Base-by-base conservation (phyloP, 2,888 invertebrate genomes). In the Orthosia cruda region DNA sequence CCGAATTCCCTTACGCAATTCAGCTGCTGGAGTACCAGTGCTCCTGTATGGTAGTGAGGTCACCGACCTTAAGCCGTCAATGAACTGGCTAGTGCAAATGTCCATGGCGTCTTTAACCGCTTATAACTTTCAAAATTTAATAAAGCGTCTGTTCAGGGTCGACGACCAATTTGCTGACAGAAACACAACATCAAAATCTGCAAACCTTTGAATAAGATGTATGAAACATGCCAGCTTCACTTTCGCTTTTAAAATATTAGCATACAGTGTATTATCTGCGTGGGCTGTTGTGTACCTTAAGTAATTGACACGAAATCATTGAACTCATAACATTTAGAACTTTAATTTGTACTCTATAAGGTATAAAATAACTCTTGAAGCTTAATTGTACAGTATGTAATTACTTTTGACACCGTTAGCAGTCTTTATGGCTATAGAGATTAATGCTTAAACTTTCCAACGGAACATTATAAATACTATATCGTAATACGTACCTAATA, bases 361-460 rank as follows among this genome's bases (percentile, higher is more conserved):
- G 81, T 77, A 66, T 20, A 68, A 70, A 79, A 63, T 74, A n/a
- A 40, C 23, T 59, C 13, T 58, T 23, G 45, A 58, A 54, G 4
- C 40, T 58, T 81, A 63, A 23, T 71, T 71, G 23, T 67, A 54
- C 59, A 49, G 57, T 62, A 47, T 77, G 26, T 77, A 71, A 71
- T 71, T 77, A 71, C 61, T 71, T 80, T 77, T 63, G 49, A 63
- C 54, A 77, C 58, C 58, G 59, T 61, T 71, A 59, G 26, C 59
- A 26, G 47, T 69, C 61, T 62, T 67, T 67, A 81, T 81, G 64
- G 61, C n/a, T 47, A 26, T 57, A 69, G 40, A 64, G 58, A 81
- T 71, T 13, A 64, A 66, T 54, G n/a, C 16, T 64, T 71, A 40
- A 59, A 80, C 83, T 80, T 83, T 83, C 83, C 57, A 83, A 71